phyloP scores from a whole-genome alignment of 2,113 vertebrate species.

The Chunga burmeisteri region DNA sequence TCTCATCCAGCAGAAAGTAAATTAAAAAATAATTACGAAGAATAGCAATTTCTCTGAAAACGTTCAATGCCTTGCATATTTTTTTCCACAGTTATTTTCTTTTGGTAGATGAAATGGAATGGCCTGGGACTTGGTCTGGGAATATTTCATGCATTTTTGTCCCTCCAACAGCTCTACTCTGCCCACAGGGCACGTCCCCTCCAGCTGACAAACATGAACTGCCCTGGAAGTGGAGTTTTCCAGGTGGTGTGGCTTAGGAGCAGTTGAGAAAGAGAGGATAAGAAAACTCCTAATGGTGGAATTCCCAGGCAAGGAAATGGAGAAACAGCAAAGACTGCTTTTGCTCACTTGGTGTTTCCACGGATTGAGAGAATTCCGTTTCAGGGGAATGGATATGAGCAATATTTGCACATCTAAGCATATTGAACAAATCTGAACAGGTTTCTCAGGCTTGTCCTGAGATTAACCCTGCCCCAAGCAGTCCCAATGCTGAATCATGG shows the following conservation, averaged over 20 bases:
- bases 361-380: neutral
- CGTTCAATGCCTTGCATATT: neutral
- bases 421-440: neutral
- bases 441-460: neutral
- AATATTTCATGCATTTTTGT: neutral
- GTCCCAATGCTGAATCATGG: too few relatives aligned
- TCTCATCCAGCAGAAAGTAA: neutral
- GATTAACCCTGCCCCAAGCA: neutral
- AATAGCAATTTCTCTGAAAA: neutral
- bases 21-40: constrained; percentile 4
- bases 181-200: neutral
- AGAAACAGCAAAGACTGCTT: neutral
- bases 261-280: neutral
- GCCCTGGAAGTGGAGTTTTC: neutral
- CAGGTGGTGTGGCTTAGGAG: neutral
- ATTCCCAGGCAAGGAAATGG: neutral
- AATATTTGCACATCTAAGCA: neutral
- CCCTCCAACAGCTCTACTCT: neutral
- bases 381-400: neutral
- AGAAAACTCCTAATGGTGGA: neutral
- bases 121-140: neutral
- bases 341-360: neutral
- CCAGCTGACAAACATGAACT: neutral
- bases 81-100: neutral
- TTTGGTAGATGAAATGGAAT: neutral